These are phyloP conservation scores for Chamaetylas fuelleborni DNA, from an alignment of 2,113 vertebrate genomes.

Conservation along the genomic window DNA sequence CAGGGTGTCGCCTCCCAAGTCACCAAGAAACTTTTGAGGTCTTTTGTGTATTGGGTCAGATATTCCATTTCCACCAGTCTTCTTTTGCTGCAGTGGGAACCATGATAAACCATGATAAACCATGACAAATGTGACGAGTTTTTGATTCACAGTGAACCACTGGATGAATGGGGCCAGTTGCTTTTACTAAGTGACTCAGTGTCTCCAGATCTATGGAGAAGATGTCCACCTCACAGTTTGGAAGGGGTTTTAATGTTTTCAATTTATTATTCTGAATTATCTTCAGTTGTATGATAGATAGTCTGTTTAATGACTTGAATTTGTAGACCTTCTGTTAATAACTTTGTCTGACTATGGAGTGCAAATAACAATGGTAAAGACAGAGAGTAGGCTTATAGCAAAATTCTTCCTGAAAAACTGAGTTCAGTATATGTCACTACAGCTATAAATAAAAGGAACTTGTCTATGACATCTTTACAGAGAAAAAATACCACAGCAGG, in stretches of 20 bases:
- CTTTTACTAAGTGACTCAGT: background rate
- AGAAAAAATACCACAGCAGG: background rate
- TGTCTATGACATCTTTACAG: background rate
- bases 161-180: background rate
- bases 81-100: background rate
- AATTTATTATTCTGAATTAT: background rate
- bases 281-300: background rate
- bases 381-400: background rate
- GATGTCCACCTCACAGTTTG: background rate
- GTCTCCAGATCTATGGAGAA: background rate
- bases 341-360: background rate
- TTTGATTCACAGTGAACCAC: background rate
- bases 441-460: background rate
- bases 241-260: background rate
- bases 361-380: background rate
- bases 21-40: background rate
- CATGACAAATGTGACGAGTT: background rate
- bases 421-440: background rate
- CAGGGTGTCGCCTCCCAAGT: background rate
- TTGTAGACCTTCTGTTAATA: background rate
- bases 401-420: background rate
- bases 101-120: background rate
- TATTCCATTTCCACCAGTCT: background rate
- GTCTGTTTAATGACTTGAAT: background rate
- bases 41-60: background rate